A percentile compares a stretch with the other conserved stretches of the same genome.
Conservation (phyloP, 2,888 invertebrate species). For the Linnaemya vulpina region DNA sequence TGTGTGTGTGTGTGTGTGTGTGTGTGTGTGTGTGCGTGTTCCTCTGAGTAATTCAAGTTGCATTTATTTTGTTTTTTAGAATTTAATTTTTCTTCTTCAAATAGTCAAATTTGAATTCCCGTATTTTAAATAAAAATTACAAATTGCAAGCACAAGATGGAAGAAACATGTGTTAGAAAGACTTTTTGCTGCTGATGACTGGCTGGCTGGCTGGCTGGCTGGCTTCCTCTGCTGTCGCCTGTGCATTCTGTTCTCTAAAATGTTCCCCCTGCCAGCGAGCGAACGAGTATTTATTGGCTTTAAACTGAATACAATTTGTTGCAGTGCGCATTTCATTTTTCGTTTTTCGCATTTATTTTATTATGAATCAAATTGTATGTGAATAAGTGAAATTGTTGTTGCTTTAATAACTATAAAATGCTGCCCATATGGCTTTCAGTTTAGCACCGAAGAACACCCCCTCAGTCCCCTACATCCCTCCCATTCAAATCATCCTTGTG, state of each 20-base stretch:
- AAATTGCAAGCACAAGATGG: constrained; percentile 28
- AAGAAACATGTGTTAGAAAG: constrained; percentile 38
- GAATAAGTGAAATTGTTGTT: constrained; percentile 22
- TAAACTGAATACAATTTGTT: constrained; percentile 18
- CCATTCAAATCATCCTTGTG: background rate
- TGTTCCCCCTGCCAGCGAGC: background rate
- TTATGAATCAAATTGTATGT: constrained; percentile 44
- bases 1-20: too few relatives aligned
- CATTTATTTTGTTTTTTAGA: too few relatives aligned
- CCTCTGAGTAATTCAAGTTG: background rate
- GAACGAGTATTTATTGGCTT: constrained; percentile 18
- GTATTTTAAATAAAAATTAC: constrained; percentile 33
- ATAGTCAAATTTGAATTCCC: background rate
- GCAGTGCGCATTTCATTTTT: constrained; percentile 44
- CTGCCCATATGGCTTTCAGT: background rate
- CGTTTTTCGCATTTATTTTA: constrained; percentile 3
- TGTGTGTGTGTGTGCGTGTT: background rate
- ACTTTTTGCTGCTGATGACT: background rate
- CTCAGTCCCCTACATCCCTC: background rate
- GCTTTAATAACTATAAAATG: constrained; percentile 34
- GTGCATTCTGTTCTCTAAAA: constrained; percentile 29
- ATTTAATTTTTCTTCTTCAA: background rate
- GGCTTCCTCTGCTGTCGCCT: background rate
- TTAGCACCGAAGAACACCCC: too few relatives aligned
- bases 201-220: background rate